Evolutionary conservation across 2,113 vertebrate genomes (phyloP), one percentile per base, ranked within the genome.

Genomic region (Fulica atra): DNA sequence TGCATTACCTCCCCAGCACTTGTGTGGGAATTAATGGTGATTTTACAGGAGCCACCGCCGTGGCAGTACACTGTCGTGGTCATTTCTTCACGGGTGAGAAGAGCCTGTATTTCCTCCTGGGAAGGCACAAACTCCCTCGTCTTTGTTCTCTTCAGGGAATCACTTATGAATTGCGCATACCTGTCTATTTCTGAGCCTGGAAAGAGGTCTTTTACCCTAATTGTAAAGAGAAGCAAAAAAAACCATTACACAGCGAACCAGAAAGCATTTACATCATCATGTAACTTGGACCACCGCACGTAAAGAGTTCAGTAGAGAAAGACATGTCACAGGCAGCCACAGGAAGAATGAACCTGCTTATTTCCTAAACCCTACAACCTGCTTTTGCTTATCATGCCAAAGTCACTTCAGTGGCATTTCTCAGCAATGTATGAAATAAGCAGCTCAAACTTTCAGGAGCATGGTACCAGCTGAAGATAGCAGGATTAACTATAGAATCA

Each of bases 1-100:
- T 25, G 29, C 36, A 66, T 96, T 92, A 99, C 99, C 99, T 99
- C 99, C 94, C 99, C 99, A 38, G 99, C 99, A 0, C 99, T 99
- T 60, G 99, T 99, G 97, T 99, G 99, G 18, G 99, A 99, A 93
- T 99, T 99, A 95, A 99, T 99, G 96, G 99, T 99, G 97, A 99
- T 99, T 97, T 99, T 99, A 96, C 99, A 99, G 93, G 99, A 99
- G 46, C 99, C 99, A 73, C 99, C 99, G 7, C 99, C 99, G 16
- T 99, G 99, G 80, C 99, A 99, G 96, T 99, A 99, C 36, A 99
- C 99, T 1, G 99, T 99, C 4, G 99, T 99, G 93, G 98, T 98
- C 99, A 99, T 99, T 96, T 99, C 98, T 91, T 99, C 98, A 66
- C 99, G 98, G 61, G 98, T 98, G 78, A 99, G 98, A 95, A 99